Evolutionary conservation across 2,888 invertebrate species (phyloP), one percentile per base, ranked within the genome.

Genomic region (Hyppa rectilinea): DNA sequence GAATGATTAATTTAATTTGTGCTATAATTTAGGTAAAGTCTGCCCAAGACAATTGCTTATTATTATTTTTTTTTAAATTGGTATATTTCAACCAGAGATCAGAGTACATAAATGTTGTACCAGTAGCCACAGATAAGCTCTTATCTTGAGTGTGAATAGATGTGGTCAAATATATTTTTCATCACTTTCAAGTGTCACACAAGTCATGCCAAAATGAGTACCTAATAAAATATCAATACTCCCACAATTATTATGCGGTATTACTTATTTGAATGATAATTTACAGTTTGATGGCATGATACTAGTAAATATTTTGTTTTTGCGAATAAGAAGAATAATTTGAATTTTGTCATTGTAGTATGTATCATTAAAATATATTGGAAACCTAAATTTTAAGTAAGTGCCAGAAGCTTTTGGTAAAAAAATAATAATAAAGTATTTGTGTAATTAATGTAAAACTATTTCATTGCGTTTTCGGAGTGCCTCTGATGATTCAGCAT

Each of bases 1-100:
- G 82, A 95, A 95, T 90, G 95, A 96, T 90, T 96, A 94, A 66
- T 71, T 75, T 79, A 72, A 82, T 78, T 58, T 43, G n/a, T 58
- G 43, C 29, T 69, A 59, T 67, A 75, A 60, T 70, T 71, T 78
- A 83, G 65, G 52, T 67, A 50, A 77, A 73, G 58, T 71, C 47
- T 68, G 61, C 69, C 59, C 58, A 75, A 68, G 52, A 68, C 62
- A 70, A 77, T 70, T 67, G 64, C n/a, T 49, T 58, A 55, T 58
- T 63, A 60, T 55, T n/a, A n/a, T n/a, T n/a, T 65, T 76, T 47
- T 78, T 78, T 79, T 58, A 29, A 67, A 43, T 69, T 62, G 12
- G 17, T 26, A 36, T 36, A 40, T 59, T 43, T 71, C 14, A 71
- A 53, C 20, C 47, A 78, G 10, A 43, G 20, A n/a, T 26, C 26